A percentile compares a stretch with the other conserved stretches of the same genome.
phyloP scores from a whole-genome alignment of 2,888 invertebrate species.

The Andrena hattorfiana region DNA sequence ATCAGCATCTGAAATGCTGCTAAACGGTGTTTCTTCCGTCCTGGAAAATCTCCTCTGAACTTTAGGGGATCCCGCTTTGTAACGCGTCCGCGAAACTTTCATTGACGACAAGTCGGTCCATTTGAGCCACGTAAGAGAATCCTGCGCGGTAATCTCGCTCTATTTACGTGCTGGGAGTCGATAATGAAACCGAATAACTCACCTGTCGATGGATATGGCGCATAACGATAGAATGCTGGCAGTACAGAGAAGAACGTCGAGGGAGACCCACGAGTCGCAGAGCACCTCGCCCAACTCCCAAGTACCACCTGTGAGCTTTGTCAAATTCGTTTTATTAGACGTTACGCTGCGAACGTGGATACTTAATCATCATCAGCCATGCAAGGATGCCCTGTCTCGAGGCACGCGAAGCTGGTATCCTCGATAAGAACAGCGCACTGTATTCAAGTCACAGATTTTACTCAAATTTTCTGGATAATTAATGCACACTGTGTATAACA shows the following conservation, averaged over 20 bases:
- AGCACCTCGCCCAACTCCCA: constrained; percentile 97
- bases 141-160: constrained; percentile 60
- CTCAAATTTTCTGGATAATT: too few relatives aligned
- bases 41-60: constrained; percentile 25
- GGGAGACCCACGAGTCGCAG: constrained; percentile 96
- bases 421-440: too few relatives aligned
- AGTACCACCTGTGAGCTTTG: constrained; percentile 87
- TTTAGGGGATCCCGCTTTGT: not conserved
- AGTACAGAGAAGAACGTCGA: constrained; percentile 96
- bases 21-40: not conserved
- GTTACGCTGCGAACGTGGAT: not conserved
- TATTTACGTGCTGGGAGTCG: constrained; percentile 65
- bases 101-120: not conserved
- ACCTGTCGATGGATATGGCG: constrained; percentile 95
- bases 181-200: constrained; percentile 63
- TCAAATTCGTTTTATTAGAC: constrained; percentile 44
- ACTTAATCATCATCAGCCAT: not conserved
- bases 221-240: constrained; percentile 97
- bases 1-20: constrained; percentile 15
- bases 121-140: constrained; percentile 17
- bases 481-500: too few relatives aligned
- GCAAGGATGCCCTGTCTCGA: not conserved
- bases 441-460: too few relatives aligned
- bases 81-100: not conserved
- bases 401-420: too few relatives aligned